These are phyloP conservation scores for Melanotaenia pygmaea DNA, from an alignment of 2,797 vertebrate genomes.

Conservation along the genomic window DNA sequence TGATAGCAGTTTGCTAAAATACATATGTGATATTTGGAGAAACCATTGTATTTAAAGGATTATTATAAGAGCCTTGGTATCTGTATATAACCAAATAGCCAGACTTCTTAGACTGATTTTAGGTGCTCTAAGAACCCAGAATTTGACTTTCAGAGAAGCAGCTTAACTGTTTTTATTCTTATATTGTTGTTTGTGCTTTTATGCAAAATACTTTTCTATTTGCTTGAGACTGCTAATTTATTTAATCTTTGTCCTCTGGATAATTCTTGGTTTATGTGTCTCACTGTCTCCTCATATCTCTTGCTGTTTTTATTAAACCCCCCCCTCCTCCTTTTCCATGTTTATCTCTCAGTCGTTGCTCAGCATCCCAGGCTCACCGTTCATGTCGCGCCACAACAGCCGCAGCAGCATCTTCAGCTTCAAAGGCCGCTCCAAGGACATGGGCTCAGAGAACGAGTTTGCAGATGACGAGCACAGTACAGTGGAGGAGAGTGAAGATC, in stretches of 20 bases:
- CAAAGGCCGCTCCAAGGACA: slow-evolving; percentile 91
- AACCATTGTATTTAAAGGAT: neutral
- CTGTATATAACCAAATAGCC: neutral
- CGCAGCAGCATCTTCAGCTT: slow-evolving; percentile 99
- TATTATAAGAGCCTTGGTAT: neutral
- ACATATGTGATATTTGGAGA: neutral
- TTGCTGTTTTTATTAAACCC: neutral
- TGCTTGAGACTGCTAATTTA: neutral
- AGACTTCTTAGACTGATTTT: neutral
- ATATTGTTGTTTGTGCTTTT: slow-evolving; percentile 6
- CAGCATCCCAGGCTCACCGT: slow-evolving; percentile 97
- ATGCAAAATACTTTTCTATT: neutral
- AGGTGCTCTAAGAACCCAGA: neutral
- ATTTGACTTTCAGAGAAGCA: neutral
- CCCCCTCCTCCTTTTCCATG: slow-evolving; percentile 13
- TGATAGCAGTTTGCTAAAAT: neutral
- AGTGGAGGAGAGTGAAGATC: slow-evolving; percentile 96
- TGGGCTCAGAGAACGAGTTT: slow-evolving; percentile 96
- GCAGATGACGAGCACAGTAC: slow-evolving; percentile 99
- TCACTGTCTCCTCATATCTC: neutral
- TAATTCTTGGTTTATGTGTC: slow-evolving; percentile 68
- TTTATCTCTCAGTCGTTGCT: slow-evolving; percentile 88
- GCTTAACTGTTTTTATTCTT: neutral
- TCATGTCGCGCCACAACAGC: slow-evolving; percentile 97
- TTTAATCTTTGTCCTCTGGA: neutral